Conservation (phyloP, 2,888 invertebrate species). For the Bimastos eiseni region DNA sequence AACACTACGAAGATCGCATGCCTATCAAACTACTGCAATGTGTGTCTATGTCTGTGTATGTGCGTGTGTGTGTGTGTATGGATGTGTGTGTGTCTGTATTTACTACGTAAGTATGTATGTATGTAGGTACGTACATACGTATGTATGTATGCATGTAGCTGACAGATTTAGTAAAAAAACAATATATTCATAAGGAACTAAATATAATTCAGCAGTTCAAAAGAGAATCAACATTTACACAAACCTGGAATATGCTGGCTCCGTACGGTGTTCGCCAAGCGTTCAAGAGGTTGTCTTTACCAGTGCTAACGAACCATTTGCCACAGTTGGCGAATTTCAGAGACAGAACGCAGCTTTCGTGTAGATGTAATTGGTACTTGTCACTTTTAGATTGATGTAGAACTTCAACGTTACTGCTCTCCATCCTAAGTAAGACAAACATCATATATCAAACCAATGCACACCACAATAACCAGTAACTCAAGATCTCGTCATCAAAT, state of each 20-base stretch:
- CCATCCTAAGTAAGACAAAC: constrained; percentile 69
- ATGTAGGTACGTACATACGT: neutral
- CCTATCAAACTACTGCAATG: neutral
- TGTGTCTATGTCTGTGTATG: no score
- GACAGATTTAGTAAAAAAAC: neutral
- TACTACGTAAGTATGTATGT: neutral
- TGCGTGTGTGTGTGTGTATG: no score
- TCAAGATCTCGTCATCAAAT: neutral
- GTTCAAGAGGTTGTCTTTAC: constrained; percentile 89
- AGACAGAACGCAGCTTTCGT: constrained; percentile 92
- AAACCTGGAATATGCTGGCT: constrained; percentile 89
- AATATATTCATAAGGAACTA: neutral
- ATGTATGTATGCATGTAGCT: neutral
- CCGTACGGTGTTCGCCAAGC: constrained; percentile 95
- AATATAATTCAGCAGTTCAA: neutral
- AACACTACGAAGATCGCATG: neutral
- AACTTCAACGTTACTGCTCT: constrained; percentile 92
- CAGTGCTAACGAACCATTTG: constrained; percentile 94
- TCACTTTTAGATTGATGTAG: constrained; percentile 76
- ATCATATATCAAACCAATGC: neutral
- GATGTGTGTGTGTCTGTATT: no score
- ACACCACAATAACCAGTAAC: neutral
- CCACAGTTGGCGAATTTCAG: constrained; percentile 90
- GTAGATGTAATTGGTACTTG: constrained; percentile 91
- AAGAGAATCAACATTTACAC: neutral